Evolutionary conservation across 2,113 vertebrate species (phyloP).

Genomic region (Martes martes): DNA sequence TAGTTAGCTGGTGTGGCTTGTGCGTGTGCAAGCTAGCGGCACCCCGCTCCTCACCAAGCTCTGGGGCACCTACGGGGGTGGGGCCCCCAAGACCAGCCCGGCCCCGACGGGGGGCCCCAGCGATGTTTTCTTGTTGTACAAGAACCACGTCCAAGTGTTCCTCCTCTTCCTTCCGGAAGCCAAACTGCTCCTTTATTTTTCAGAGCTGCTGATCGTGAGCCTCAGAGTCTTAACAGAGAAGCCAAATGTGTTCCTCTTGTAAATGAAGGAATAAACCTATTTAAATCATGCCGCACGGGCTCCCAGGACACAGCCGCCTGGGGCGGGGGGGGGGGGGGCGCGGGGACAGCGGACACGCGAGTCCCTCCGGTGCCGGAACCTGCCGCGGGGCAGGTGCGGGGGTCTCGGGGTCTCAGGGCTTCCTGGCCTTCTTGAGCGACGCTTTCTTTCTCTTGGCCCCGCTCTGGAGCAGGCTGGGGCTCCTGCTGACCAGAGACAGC

Average conservation of each 20-base stretch:
- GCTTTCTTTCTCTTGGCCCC: slow-evolving; percentile 27
- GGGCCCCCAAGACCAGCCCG: background rate
- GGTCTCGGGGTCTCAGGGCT: background rate
- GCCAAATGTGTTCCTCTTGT: slow-evolving; percentile 95
- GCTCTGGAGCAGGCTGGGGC: slow-evolving; percentile 30
- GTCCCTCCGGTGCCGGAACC: no score
- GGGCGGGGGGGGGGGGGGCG: background rate
- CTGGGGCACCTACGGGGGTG: slow-evolving; percentile 39
- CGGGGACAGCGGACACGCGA: no score
- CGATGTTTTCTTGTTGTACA: slow-evolving; percentile 98
- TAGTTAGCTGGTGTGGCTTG: slow-evolving; percentile 41
- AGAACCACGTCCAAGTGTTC: slow-evolving; percentile 93
- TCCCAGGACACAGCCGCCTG: background rate
- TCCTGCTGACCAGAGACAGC: slow-evolving; percentile 5
- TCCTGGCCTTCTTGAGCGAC: background rate
- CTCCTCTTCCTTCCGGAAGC: slow-evolving; percentile 94
- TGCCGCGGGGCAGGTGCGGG: background rate
- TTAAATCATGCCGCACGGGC: slow-evolving; percentile 72
- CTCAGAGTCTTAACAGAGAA: slow-evolving; percentile 85
- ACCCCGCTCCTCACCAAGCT: background rate
- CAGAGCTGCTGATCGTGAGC: slow-evolving; percentile 92
- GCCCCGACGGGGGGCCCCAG: slow-evolving; percentile 48
- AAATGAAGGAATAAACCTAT: slow-evolving; percentile 97
- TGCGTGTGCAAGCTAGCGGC: slow-evolving; percentile 38
- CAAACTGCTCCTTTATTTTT: slow-evolving; percentile 96